Evolutionary conservation across 2,113 vertebrate species (phyloP).

Genomic region (Hyla sarda): DNA sequence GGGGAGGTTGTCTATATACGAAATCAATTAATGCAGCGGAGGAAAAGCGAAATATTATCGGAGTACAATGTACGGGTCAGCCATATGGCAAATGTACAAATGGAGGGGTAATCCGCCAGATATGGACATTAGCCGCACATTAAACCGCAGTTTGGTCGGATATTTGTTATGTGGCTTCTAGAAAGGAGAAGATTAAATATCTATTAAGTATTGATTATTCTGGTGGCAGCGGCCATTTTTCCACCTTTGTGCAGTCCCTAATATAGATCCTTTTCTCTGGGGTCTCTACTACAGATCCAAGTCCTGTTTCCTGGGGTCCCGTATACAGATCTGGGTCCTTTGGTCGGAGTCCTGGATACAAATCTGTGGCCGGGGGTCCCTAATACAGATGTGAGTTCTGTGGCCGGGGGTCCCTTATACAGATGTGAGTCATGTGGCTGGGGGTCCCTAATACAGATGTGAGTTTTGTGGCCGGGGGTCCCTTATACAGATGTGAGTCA

Average conservation of each 20-base stretch:
- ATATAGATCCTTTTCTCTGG: too few species aligned
- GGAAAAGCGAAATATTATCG: background rate
- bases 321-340: too few species aligned
- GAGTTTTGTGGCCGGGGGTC: too few species aligned
- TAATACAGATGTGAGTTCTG: background rate
- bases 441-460: too few species aligned
- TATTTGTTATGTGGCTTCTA: background rate
- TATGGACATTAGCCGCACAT: background rate
- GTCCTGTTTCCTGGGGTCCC: too few species aligned
- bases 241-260: background rate
- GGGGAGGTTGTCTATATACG: background rate
- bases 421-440: too few species aligned
- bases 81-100: slow-evolving; percentile 1
- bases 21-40: slow-evolving; percentile 18
- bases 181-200: background rate
- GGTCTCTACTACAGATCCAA: too few species aligned
- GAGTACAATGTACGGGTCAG: background rate
- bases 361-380: too few species aligned
- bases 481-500: too few species aligned
- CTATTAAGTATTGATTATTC: background rate
- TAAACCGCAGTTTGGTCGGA: background rate
- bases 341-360: too few species aligned
- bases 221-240: background rate
- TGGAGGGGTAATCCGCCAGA: background rate
- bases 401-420: too few species aligned